Base-by-base conservation (phyloP, 2,888 invertebrate species). In the Xestia c-nigrum region DNA sequence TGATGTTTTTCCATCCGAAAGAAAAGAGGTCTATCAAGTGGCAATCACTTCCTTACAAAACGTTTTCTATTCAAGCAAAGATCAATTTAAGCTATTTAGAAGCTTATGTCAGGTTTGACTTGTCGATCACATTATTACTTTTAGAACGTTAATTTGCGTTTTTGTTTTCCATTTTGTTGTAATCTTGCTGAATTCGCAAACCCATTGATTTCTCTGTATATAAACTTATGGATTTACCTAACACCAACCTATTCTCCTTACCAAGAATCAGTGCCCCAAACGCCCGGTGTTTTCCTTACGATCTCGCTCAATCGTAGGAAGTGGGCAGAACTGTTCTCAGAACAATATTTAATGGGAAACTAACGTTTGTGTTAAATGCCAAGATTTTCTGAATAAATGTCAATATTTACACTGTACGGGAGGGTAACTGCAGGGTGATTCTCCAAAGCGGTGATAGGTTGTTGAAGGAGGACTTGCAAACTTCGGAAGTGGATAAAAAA, bases 281-380 rank as follows among this genome's bases (percentile, higher is more conserved):
- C 43, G 40, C 55, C 72, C 43, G 68, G 59, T 80, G 83, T 81
- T 84, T 81, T 84, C 61, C 74, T 77, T 74, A 74, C 72, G 47
- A 72, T 77, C 81, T 74, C 74, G 52, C 72, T 70, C 72, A 61
- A 77, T 70, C 63, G 70, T 50, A 81, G 84, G 84, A 84, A 74
- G 64, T 74, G 31, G 40, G 65, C 61, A 73, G 43, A 57, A 47
- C 5, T 21, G 21, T 84, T 81, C 84, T 72, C 14, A 57, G 83
- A 81, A 84, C 65, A n/a, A 84, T 72, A 72, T 84, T 83, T 84
- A 73, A 75, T 84, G 67, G 57, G 64, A 80, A 84, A 70, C 76
- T 66, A 80, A 64, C 63, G 66, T 68, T 76, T 72, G 83, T 72
- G 75, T 69, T 71, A 61, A 83, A 66, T 74, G 61, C 69, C 6